These are phyloP conservation scores for Empidonax traillii DNA, from an alignment of 2,113 vertebrate species.

Conservation along the genomic window DNA sequence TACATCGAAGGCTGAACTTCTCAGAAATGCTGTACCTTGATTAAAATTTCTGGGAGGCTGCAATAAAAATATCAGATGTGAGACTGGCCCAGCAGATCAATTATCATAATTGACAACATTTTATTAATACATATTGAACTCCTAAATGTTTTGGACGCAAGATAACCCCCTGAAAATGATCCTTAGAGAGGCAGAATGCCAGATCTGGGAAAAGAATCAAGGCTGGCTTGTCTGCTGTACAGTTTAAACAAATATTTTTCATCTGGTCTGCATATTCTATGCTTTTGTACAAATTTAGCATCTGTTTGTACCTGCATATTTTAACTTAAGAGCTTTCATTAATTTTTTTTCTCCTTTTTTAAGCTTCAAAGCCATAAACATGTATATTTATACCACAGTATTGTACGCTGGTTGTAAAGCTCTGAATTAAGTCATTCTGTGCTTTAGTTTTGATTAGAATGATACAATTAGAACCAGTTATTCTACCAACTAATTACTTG, in stretches of 20 bases:
- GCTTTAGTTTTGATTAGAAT: constrained; percentile 72
- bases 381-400: constrained; percentile 64
- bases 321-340: constrained; percentile 61
- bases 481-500: constrained; percentile 66
- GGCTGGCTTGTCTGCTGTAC: constrained; percentile 54
- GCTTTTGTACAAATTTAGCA: constrained; percentile 68
- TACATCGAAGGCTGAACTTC: constrained; percentile 79
- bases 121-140: constrained; percentile 78
- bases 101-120: constrained; percentile 78
- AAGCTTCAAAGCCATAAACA: constrained; percentile 61
- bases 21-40: constrained; percentile 88
- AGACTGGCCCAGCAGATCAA: constrained; percentile 75
- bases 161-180: constrained; percentile 65
- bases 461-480: constrained; percentile 72
- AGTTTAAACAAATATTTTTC: constrained; percentile 70
- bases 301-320: constrained; percentile 68
- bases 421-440: constrained; percentile 66
- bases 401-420: constrained; percentile 58
- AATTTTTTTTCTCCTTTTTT: constrained; percentile 19
- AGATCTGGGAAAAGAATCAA: constrained; percentile 68
- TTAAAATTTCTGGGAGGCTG: constrained; percentile 79
- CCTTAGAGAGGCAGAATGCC: constrained; percentile 61
- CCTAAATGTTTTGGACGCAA: constrained; percentile 69
- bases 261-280: constrained; percentile 61
- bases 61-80: constrained; percentile 76